Evolutionary conservation across 1,140 invertebrate genomes (phyloP), one percentile per base, ranked within the genome.

Genomic region (Tetranychus urticae): DNA sequence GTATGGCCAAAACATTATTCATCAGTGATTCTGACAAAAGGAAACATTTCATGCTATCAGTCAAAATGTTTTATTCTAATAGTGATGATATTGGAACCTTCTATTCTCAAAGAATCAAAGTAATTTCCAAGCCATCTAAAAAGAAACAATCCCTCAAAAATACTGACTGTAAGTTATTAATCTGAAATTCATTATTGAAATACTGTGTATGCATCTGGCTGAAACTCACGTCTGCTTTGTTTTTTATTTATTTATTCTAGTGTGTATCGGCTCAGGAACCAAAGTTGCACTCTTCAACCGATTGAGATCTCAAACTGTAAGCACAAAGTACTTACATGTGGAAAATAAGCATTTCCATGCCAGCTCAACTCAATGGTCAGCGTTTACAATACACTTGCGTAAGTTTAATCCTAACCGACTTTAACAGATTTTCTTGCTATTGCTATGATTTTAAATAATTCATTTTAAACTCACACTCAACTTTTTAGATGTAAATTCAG

Each of bases 121-220:
- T 99, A 57, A 99, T 99, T 70, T 97, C 92, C 47, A 99, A 99
- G 71, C 94, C 96, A 34, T 97, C 92, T 57, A 99, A 99, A 74
- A 99, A 99, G 78, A 99, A 99, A 70, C 96, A 99, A 72, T 96
- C 91, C 42, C 77, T 99, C 59, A 98, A 99, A 74, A 98, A 97
- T 76, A 91, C 93, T 14, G 96, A 99, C 74, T 77, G 81, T 79
- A 74, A 80, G 77, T 80, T 23, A 46, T 50, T 0, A 57, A 61
- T 35, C 14, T 8, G 3, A 10, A 23, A 23, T 23, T 23, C 23
- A 23, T 23, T 23, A 23, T 23, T 23, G 23, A 23, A 23, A 23
- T 23, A 23, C 23, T 23, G 23, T 23, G 23, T 23, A 23, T 23
- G 23, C 23, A 23, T 23, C 23, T 23, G 23, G 23, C 23, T 23